A percentile compares a stretch with the other conserved stretches of the same genome.
These are phyloP conservation scores for Phrynosoma platyrhinos DNA, from an alignment of 2,113 vertebrate genomes.

Conservation along the genomic window DNA sequence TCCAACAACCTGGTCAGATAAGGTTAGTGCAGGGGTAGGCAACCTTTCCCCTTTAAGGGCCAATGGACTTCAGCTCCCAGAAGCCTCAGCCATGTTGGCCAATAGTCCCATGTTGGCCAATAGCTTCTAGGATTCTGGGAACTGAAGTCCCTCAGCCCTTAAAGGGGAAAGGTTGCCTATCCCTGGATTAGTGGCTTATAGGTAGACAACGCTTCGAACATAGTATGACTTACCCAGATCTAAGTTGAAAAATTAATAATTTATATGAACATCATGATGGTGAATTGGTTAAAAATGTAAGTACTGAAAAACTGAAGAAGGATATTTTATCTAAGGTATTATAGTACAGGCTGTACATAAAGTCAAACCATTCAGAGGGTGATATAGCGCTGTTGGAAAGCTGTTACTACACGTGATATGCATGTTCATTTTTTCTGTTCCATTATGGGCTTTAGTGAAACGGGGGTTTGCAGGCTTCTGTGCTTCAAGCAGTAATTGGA, in stretches of 20 bases:
- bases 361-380: neutral
- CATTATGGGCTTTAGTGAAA: slow-evolving; percentile 20
- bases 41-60: no score
- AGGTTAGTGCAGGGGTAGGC: no score
- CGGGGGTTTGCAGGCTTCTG: slow-evolving; percentile 14
- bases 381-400: neutral
- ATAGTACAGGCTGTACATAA: neutral
- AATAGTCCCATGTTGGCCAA: no score
- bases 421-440: slow-evolving; percentile 33
- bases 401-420: neutral
- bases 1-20: neutral
- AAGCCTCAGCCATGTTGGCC: no score
- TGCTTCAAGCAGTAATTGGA: slow-evolving; percentile 15
- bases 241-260: neutral
- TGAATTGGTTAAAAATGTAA: neutral
- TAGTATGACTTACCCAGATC: neutral
- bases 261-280: neutral
- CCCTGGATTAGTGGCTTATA: neutral
- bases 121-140: no score
- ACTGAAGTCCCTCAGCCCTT: no score
- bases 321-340: neutral
- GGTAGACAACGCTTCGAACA: neutral
- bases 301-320: neutral
- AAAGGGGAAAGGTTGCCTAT: no score
- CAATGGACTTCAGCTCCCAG: no score